A percentile compares a stretch with the other conserved stretches of the same genome.
phyloP scores from a whole-genome alignment of 2,797 vertebrate genomes.

The Intellagama lesueurii region DNA sequence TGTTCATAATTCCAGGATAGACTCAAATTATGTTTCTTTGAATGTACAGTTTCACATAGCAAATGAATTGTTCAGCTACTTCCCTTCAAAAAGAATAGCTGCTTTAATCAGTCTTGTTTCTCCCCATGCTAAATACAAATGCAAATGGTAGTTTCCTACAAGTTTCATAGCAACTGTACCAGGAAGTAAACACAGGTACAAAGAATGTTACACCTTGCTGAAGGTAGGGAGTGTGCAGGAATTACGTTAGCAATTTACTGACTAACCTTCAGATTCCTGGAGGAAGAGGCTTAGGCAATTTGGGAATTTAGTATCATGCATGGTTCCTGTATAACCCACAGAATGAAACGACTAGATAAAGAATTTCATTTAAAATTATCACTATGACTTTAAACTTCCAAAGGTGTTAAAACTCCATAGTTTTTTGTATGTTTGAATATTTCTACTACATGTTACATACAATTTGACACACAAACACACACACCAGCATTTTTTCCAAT shows the following conservation, averaged over 20 bases:
- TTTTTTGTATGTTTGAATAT: not conserved
- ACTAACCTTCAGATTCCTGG: conserved; percentile 27
- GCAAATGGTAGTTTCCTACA: conserved; percentile 67
- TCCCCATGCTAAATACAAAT: conserved; percentile 36
- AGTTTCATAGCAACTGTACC: conserved; percentile 58
- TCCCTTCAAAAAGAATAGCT: not conserved
- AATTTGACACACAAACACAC: no score
- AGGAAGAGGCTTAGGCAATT: rapidly evolving
- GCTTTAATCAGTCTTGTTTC: not conserved
- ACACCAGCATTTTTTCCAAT: not conserved
- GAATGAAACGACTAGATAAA: rapidly evolving
- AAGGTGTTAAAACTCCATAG: not conserved
- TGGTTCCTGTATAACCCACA: not conserved
- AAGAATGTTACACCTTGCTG: conserved; percentile 39
- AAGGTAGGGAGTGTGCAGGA: conserved; percentile 56
- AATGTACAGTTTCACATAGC: conserved; percentile 17
- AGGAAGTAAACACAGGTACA: conserved; percentile 47
- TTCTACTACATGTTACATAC: no score
- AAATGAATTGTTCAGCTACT: not conserved
- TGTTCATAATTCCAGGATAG: conserved; percentile 40
- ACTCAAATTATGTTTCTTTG: conserved; percentile 18
- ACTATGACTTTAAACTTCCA: not conserved
- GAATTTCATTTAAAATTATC: not conserved
- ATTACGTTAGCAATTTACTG: conserved; percentile 36
- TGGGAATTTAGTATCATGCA: not conserved